Percentiles rank a stretch among this genome's conserved stretches.
Conservation (phyloP, 2,888 invertebrate genomes). For the Polydrusus pterygomalis region DNA sequence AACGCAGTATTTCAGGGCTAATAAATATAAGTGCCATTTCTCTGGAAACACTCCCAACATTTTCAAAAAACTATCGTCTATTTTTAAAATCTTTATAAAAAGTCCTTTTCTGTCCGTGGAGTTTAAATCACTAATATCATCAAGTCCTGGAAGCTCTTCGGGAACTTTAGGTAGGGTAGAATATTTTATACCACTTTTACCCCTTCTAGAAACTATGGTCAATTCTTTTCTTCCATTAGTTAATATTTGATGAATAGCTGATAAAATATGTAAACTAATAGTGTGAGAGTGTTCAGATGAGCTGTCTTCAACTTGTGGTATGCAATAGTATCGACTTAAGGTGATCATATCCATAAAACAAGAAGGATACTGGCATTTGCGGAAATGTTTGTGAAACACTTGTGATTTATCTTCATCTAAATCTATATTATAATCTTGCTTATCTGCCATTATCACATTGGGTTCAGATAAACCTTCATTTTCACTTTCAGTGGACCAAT, state of each 20-base stretch:
- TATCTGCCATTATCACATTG: slow-evolving; percentile 8
- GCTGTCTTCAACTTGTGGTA: slow-evolving; percentile 84
- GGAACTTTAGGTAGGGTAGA: slow-evolving; percentile 46
- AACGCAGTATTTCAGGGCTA: slow-evolving; percentile 77
- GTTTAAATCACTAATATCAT: slow-evolving; percentile 65
- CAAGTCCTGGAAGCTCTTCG: slow-evolving; percentile 66
- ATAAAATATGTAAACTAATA: slow-evolving; percentile 78
- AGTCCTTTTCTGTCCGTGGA: slow-evolving; percentile 64
- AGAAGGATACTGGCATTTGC: slow-evolving; percentile 77
- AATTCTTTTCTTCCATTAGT: slow-evolving; percentile 46
- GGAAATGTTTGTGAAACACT: slow-evolving; percentile 81
- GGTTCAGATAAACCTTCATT: slow-evolving; percentile 59
- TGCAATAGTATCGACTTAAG: slow-evolving; percentile 79
- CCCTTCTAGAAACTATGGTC: slow-evolving; percentile 60
- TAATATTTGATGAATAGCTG: slow-evolving; percentile 74
- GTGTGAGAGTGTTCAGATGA: slow-evolving; percentile 76
- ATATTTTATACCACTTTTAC: slow-evolving; percentile 56
- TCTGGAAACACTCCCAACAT: slow-evolving; percentile 73
- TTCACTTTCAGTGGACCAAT: slow-evolving; percentile 51
- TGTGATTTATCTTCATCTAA: slow-evolving; percentile 69
- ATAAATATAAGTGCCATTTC: slow-evolving; percentile 77
- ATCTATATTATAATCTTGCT: slow-evolving; percentile 12
- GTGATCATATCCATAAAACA: slow-evolving; percentile 81
- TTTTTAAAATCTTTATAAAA: slow-evolving; percentile 74
- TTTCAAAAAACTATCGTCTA: slow-evolving; percentile 68